Percentiles rank a stretch among this genome's conserved stretches.
These are phyloP conservation scores for Caenorhabditis sp. DNA, from an alignment of 2,888 invertebrate genomes.

Conservation along the genomic window DNA sequence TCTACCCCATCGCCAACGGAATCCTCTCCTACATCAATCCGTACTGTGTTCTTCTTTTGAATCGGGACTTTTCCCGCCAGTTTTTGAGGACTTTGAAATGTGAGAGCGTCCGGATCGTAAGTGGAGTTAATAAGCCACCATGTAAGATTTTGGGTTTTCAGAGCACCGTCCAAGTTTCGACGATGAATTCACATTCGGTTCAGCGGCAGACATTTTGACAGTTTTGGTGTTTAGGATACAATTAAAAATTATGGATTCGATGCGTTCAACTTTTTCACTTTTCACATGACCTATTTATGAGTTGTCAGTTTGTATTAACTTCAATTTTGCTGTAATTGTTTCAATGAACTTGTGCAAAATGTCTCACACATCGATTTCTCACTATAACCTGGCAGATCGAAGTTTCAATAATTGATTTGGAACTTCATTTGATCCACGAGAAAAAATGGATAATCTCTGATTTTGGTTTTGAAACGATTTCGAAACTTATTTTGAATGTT, in stretches of 20 bases:
- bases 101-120: constrained; percentile 39
- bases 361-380: too few relatives aligned
- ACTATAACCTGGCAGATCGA: too few relatives aligned
- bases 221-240: constrained; percentile 12
- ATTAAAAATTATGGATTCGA: constrained; percentile 12
- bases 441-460: too few relatives aligned
- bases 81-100: constrained; percentile 47
- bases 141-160: constrained; percentile 20
- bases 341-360: background rate
- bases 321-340: constrained; percentile 1
- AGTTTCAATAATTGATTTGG: too few relatives aligned
- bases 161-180: constrained; percentile 37
- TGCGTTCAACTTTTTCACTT: constrained; percentile 28
- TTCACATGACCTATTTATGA: constrained; percentile 22
- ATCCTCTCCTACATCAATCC: constrained; percentile 64
- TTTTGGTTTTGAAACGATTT: too few relatives aligned
- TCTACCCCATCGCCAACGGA: constrained; percentile 57
- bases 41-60: constrained; percentile 50
- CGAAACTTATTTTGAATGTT: too few relatives aligned
- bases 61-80: constrained; percentile 46
- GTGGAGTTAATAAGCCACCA: background rate
- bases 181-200: constrained; percentile 29
- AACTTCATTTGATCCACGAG: too few relatives aligned
- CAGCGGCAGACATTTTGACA: constrained; percentile 18
- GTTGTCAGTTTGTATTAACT: constrained; percentile 15